A percentile compares a stretch with the other conserved stretches of the same genome.
phyloP scores from a whole-genome alignment of 1,140 invertebrate species.

The Melipona quadrifasciata region DNA sequence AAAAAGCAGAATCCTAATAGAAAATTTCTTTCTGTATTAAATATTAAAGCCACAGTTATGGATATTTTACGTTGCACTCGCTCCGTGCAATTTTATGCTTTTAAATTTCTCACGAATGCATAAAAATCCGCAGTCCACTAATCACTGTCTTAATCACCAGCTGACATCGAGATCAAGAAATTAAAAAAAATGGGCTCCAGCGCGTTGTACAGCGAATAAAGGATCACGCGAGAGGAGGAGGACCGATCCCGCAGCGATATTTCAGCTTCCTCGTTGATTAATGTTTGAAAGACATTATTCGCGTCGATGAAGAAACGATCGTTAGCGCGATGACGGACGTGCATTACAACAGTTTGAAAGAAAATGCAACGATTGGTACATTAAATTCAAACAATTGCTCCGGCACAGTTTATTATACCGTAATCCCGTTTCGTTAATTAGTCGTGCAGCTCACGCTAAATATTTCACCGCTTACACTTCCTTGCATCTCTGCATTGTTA shows the following conservation, averaged over 20 bases:
- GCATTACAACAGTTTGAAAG: background rate
- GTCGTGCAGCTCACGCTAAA: conserved; percentile 9
- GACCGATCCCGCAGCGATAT: background rate
- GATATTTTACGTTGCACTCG: too few relatives aligned
- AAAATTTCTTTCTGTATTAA: too few relatives aligned
- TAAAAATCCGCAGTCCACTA: too few relatives aligned
- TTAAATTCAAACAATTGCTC: conserved; percentile 2
- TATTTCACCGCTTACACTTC: conserved; percentile 41
- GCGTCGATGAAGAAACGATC: background rate
- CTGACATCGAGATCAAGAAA: background rate
- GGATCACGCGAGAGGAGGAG: background rate
- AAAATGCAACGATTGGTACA: background rate
- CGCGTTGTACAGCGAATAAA: background rate
- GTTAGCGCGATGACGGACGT: background rate
- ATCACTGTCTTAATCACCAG: too few relatives aligned
- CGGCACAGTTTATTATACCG: conserved; percentile 17
- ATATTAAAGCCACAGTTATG: too few relatives aligned
- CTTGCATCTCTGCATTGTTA: conserved; percentile 12
- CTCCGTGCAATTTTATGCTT: too few relatives aligned
- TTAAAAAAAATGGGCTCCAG: background rate
- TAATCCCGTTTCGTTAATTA: conserved; percentile 42
- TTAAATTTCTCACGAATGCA: too few relatives aligned
- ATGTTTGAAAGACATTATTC: background rate
- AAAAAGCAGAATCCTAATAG: too few relatives aligned
- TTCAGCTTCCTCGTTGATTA: background rate